Base-by-base conservation (phyloP, 1,140 invertebrate genomes). In the Trichonephila clavata region DNA sequence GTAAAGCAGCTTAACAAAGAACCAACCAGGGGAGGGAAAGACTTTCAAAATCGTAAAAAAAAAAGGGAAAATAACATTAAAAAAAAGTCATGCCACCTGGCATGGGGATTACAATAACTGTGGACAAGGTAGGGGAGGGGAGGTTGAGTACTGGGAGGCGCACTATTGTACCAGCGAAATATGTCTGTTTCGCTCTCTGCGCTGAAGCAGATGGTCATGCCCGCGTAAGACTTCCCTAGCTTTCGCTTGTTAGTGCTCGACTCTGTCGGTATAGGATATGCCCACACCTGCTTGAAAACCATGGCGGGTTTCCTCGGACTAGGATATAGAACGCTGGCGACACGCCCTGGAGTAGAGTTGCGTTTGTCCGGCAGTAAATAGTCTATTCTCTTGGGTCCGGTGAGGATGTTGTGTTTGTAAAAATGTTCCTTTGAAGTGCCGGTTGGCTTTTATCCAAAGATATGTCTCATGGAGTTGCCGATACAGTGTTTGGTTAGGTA, bases 101-200 rank as follows among this genome's bases (percentile, higher is more conserved):
- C 87, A 77, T 2, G 43, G 87, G 63, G 63, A 89, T 77, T 89
- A 89, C 68, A 89, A 89, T 89, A 89, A 89, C 87, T 89, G 65
- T 68, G 65, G 87, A 89, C n/a, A 50, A 32, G 86, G 63, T 27
- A 24, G 87, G 60, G 65, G 68, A 32, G 50, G 50, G n/a, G 10
- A 43, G 81, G 43, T 57, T 57, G 21, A 59, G 83, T 60, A n/a
- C 50, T 24, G n/a, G n/a, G 43, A 84, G 57, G 83, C 83, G 59
- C 50, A 84, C 57, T 57, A 60, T 84, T 84, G 43, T 57, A 27
- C 50, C 43, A 14, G 16, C 83, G 43, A 84, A 77, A 77, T 77
- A 77, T 77, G 71, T 39, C 50, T n/a, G 83, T 60, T 84, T 84
- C 83, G 50, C 43, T 50, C 50, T n/a, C 39, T n/a, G 83, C 43